Evolutionary conservation across 2,113 vertebrate genomes (phyloP), one percentile per base, ranked within the genome.

Genomic region (Alethe diademata): DNA sequence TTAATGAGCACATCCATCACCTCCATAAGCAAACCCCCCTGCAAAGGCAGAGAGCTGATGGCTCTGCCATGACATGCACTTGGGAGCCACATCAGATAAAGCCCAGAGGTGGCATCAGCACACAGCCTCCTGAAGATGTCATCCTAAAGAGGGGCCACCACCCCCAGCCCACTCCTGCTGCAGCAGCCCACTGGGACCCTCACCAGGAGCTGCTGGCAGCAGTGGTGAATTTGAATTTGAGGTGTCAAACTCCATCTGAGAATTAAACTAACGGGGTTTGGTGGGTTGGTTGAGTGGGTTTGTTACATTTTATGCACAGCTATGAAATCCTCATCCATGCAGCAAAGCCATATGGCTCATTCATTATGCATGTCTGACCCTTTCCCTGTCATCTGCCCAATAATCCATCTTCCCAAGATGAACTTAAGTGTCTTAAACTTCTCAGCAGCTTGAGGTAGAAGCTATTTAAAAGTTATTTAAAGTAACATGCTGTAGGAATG

Each of bases 311-410:
- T 47, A 88, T 31, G 14, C 33, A 50, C 29, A 28, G 38, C 50
- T 60, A 50, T 22, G 65, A 87, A 94, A 93, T 45, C 53, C 45
- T 66, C 19, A 18, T 53, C 42, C 74, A 23, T 19, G 58, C 58
- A 95, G 66, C 24, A 90, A 85, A 85, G 87, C 70, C 90, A 90
- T 79, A 92, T 92, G 84, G 62, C 69, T 95, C 81, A 94, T 92
- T 90, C 84, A 82, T 95, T 79, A 95, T 94, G 66, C 74, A 92
- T 79, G 87, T 69, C 84, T 93, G 84, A 92, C 87, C 90, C 84
- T 61, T 76, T 69, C 40, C 35, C 62, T 86, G 66, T 89, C 78
- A 92, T 75, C 84, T 95, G 70, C 87, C 62, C 70, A 66, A 90
- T 87, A 95, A 95, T 88, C 74, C 62, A 58, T 90, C 74, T 82